phyloP scores from a whole-genome alignment of 2,797 vertebrate species.

The Brachyalestes nurse region DNA sequence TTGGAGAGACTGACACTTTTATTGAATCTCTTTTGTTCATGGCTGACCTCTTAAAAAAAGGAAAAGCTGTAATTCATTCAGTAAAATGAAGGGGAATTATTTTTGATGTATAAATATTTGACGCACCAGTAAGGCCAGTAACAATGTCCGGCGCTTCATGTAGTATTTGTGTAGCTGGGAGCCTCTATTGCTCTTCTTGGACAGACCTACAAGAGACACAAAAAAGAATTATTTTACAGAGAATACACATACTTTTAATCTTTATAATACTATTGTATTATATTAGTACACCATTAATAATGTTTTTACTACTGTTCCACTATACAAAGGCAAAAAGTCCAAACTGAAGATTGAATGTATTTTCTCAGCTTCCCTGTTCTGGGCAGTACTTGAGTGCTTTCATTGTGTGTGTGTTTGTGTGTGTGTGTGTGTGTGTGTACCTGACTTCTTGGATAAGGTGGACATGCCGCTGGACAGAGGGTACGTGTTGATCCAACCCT shows the following conservation, averaged over 20 bases:
- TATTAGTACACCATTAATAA: no score
- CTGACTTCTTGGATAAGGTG: conserved; percentile 98
- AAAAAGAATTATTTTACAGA: background rate
- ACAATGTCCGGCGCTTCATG: conserved; percentile 93
- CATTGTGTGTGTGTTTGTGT: background rate
- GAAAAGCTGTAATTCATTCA: background rate
- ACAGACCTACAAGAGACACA: conserved; percentile 80
- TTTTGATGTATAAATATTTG: background rate
- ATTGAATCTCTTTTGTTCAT: no score
- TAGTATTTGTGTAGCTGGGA: conserved; percentile 97
- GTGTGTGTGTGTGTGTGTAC: conserved; percentile 64
- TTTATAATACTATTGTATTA: no score
- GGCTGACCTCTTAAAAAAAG: background rate
- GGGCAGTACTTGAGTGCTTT: background rate
- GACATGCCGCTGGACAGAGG: conserved; percentile 97
- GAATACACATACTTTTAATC: no score
- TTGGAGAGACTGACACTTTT: no score
- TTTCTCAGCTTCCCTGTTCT: background rate
- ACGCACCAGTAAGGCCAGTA: conserved; percentile 89
- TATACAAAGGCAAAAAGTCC: no score
- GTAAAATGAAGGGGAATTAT: background rate
- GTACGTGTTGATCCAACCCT: conserved; percentile 98
- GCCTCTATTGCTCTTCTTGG: conserved; percentile 94
- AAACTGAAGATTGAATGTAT: no score
- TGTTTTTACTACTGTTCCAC: no score